Evolutionary conservation across 2,797 vertebrate genomes (phyloP), one percentile per base, ranked within the genome.

Genomic region (Anas bernieri): DNA sequence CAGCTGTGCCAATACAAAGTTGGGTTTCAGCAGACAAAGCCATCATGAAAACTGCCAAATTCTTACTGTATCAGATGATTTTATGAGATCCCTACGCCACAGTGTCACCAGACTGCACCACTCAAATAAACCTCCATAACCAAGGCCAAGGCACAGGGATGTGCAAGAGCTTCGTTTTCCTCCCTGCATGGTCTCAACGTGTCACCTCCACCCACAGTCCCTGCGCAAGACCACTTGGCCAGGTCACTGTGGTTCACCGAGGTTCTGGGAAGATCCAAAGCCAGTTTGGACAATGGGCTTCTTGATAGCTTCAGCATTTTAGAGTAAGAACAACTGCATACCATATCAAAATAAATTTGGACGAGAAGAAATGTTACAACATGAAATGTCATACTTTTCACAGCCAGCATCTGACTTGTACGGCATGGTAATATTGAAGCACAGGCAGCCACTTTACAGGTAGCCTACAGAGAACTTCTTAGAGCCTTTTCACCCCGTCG

Each of bases 51-150:
- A 69, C 13, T 72, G 22, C 21, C 56, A 77, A 77, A 78, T 43
- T 55, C 39, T 1, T 1, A 17, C n/a, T 0, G 0, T 11, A 43
- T 8, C 16, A 17, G 2, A 43, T 61, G 50, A 66, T 67, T 54
- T 74, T 50, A 35, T 16, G 54, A 72, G 23, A 30, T 79, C 26
- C 35, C 46, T 33, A 12, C 39, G 25, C n/a, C 22, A 69, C 6
- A 7, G 2, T 26, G 28, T 64, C 45, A 64, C 50, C 39, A 64
- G 21, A 50, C 26, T 37, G 41, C 4, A 58, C 16, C 16, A 62
- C 11, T 3, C 16, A 79, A 58, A 66, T 10, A 59, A 0, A 2
- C 2, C 79, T 59, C 12, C 30, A 59, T 5, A 17, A 61, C 30
- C 23, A 75, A 62, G 56, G 31, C 30, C 23, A 75, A 62, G 56